Conservation (phyloP, 2,888 invertebrate species). For the Lasioglossum malachurum region DNA sequence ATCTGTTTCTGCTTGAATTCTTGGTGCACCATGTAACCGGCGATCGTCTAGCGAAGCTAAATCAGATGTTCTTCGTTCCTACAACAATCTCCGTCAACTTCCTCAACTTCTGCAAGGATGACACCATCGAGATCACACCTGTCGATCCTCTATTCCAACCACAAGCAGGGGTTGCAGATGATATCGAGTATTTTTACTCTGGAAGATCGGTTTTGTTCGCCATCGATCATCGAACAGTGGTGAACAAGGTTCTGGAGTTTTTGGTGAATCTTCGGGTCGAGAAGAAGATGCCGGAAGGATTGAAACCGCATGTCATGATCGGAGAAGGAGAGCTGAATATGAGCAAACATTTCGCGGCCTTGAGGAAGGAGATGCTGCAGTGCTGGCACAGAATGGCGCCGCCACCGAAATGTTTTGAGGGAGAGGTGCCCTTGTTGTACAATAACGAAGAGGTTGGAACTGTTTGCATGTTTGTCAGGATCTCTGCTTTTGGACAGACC, state of each 20-base stretch:
- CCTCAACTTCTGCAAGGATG: constrained; percentile 86
- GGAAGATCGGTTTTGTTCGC: constrained; percentile 89
- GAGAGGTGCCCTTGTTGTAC: constrained; percentile 84
- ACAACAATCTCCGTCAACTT: constrained; percentile 88
- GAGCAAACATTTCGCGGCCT: constrained; percentile 87
- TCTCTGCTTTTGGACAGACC: constrained; percentile 88
- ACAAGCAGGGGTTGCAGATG: constrained; percentile 79
- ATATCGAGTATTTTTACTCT: constrained; percentile 85
- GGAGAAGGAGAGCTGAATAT: constrained; percentile 88
- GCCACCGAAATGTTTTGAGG: constrained; percentile 86
- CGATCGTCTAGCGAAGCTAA: constrained; percentile 77
- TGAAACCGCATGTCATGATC: constrained; percentile 87
- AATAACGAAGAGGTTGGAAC: constrained; percentile 85
- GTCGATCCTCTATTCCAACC: constrained; percentile 78
- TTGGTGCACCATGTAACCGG: constrained; percentile 86
- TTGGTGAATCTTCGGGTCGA: constrained; percentile 86
- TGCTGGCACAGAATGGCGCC: constrained; percentile 71
- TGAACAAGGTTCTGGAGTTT: constrained; percentile 85
- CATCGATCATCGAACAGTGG: constrained; percentile 86
- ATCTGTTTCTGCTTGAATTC: constrained; percentile 88
- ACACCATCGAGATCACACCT: constrained; percentile 79
- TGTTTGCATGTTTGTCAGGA: constrained; percentile 86
- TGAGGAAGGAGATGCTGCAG: constrained; percentile 85
- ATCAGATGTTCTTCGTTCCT: constrained; percentile 81
- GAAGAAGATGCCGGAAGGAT: constrained; percentile 87